Percentiles rank a stretch among this genome's conserved stretches.
phyloP scores from a whole-genome alignment of 2,113 vertebrate species.

The Oncorhynchus masou region DNA sequence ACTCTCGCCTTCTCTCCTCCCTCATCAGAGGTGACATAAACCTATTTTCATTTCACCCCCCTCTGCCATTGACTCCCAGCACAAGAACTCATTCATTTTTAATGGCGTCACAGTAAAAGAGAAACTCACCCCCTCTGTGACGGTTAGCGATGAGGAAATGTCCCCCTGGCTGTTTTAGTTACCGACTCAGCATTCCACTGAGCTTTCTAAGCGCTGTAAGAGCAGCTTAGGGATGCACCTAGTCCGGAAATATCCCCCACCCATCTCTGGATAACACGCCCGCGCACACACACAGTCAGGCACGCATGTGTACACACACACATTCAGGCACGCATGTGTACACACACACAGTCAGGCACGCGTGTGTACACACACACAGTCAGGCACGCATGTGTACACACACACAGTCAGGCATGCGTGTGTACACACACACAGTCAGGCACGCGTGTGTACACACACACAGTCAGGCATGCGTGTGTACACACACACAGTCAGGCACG shows the following conservation, averaged over 20 bases:
- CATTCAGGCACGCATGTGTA: background rate
- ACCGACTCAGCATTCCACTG: slow-evolving; percentile 60
- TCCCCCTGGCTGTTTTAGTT: slow-evolving; percentile 63
- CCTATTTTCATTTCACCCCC: slow-evolving; percentile 43
- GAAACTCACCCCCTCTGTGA: slow-evolving; percentile 49
- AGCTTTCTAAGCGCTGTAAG: slow-evolving; percentile 49
- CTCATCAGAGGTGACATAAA: slow-evolving; percentile 45
- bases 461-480: background rate
- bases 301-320: background rate
- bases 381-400: background rate
- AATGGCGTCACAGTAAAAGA: slow-evolving; percentile 66
- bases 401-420: background rate
- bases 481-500: too few species aligned
- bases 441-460: background rate
- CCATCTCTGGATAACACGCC: background rate
- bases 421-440: background rate
- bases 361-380: background rate
- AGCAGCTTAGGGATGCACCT: slow-evolving; percentile 32
- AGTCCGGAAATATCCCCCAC: slow-evolving; percentile 8
- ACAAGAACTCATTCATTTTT: slow-evolving; percentile 67
- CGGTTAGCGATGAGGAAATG: slow-evolving; percentile 51
- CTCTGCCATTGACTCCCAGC: slow-evolving; percentile 48
- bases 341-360: background rate
- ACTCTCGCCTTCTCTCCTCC: slow-evolving; percentile 13
- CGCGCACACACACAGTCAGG: background rate